A percentile compares a stretch with the other conserved stretches of the same genome.
Evolutionary conservation across 2,113 vertebrate species (phyloP).

Genomic region (Triplophysa dalaica): DNA sequence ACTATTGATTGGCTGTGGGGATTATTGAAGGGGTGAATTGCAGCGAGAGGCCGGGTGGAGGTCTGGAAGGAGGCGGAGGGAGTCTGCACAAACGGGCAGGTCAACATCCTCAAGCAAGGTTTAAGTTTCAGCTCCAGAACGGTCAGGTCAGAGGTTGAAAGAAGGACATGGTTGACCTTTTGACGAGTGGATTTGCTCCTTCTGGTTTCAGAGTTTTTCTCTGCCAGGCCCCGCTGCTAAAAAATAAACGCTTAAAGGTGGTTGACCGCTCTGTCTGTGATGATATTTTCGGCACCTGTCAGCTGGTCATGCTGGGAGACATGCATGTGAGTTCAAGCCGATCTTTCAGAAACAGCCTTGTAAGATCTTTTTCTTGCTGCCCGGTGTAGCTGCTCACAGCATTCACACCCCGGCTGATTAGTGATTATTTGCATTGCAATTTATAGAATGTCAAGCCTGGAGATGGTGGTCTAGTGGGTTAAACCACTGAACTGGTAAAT

Average conservation of each 20-base stretch:
- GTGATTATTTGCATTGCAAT: no score
- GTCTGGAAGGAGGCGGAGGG: constrained; percentile 49
- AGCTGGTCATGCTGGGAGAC: no score
- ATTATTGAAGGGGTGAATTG: constrained; percentile 74
- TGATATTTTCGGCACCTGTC: neutral
- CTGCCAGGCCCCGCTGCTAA: no score
- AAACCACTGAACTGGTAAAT: no score
- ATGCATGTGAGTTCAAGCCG: no score
- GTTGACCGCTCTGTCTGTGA: no score
- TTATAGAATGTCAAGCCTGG: no score
- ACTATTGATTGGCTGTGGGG: constrained; percentile 77
- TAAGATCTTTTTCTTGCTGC: no score
- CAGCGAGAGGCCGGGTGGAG: constrained; percentile 53
- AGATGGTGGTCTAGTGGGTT: no score
- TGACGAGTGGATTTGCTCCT: constrained; percentile 47
- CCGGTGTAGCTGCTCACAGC: no score
- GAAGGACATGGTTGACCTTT: constrained; percentile 61
- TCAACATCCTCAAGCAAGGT: constrained; percentile 70
- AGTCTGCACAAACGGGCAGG: constrained; percentile 51
- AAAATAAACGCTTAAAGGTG: neutral
- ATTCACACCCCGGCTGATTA: no score
- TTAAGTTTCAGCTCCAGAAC: constrained; percentile 68
- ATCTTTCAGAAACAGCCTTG: no score
- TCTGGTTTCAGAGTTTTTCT: neutral
- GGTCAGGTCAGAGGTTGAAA: constrained; percentile 69